Evolutionary conservation across 2,888 invertebrate species (phyloP), one percentile per base, ranked within the genome.

Genomic region (Papilio protenor): DNA sequence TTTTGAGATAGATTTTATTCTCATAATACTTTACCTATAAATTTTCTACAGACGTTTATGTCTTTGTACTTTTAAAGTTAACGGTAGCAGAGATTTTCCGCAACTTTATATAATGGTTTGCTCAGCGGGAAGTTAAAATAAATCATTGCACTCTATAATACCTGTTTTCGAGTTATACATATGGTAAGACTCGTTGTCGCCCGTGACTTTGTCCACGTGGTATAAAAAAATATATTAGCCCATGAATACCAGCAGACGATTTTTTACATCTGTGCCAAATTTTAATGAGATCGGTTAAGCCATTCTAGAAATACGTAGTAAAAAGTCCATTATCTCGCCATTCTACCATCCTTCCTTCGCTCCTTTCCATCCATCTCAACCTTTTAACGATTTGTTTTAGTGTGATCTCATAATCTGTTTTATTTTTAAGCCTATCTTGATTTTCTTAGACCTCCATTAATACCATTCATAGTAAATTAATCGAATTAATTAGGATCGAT

Each of bases 391-490:
- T 33, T 33, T 33, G 27, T 33, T 33, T 40, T 40, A 40, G 40
- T 40, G 33, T 4, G 47, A 47, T 47, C 10, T 47, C 45, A 33
- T 18, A 14, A 27, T 66, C 40, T 14, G 66, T 33, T 40, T 11
- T 47, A 21, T 69, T 69, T 45, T 69, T 70, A 47, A 47, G 21
- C 33, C 11, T 11, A 33, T 6, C 4, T 33, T n/a, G 21, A 18
- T 71, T 52, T 71, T 27, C 16, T 18, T 52, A 27, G 71, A 52
- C 71, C 49, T 71, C n/a, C 47, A 71, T 71, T 49, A 71, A 49
- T 71, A 49, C 10, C 16, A 47, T 71, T 71, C 52, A 27, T 27
- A 27, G 52, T 71, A 27, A 71, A 71, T 27, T 52, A 52, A 18
- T 5, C 16, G 23, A 27, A 71, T 71, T 52, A 52, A 71, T 71